Percentiles rank a stretch among this genome's conserved stretches.
Evolutionary conservation across 2,888 invertebrate species (phyloP).

Genomic region (Nephrotoma guestfalica): DNA sequence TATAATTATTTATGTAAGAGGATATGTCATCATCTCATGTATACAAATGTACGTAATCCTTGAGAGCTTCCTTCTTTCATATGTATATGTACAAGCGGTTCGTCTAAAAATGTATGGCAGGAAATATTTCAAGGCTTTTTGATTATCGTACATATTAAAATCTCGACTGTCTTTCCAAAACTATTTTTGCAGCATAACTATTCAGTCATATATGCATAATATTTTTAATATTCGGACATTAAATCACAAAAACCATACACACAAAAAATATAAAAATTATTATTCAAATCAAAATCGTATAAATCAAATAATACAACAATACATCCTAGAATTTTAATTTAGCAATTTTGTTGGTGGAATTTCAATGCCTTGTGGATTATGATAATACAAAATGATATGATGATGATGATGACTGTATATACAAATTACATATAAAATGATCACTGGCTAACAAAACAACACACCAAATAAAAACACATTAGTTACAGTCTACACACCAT

Average conservation of each 20-base stretch:
- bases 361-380: neutral
- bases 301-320: neutral
- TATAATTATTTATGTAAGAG: neutral
- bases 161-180: neutral
- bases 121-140: neutral
- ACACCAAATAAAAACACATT: neutral
- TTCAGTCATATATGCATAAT: neutral
- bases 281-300: neutral
- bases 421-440: neutral
- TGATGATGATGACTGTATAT: neutral
- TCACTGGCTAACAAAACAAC: neutral
- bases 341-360: neutral
- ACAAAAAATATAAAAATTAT: neutral
- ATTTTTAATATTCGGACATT: neutral
- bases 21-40: neutral
- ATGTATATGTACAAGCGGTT: neutral
- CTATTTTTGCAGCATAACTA: neutral
- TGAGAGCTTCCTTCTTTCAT: neutral
- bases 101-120: neutral
- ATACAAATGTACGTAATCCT: neutral
- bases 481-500: neutral
- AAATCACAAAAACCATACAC: neutral
- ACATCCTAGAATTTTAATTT: neutral
- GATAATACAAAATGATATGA: neutral
- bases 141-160: neutral